Evolutionary conservation across 2,888 invertebrate species (phyloP).

Genomic region (Yponomeuta evonymella): DNA sequence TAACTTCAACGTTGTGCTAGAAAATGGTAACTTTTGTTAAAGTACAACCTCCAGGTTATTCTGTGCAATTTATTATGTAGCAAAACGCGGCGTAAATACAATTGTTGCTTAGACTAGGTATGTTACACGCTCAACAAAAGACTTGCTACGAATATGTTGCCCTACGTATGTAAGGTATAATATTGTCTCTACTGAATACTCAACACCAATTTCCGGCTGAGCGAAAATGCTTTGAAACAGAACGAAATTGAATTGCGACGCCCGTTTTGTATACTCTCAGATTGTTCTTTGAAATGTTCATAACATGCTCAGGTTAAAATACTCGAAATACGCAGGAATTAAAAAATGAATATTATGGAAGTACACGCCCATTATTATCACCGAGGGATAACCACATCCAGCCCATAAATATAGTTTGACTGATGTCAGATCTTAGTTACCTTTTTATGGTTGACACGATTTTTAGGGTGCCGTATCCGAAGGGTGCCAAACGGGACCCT

Average conservation of each 20-base stretch:
- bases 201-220: slow-evolving; percentile 8
- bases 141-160: neutral
- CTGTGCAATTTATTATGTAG: neutral
- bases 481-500: no score
- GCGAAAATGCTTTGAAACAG: slow-evolving; percentile 2
- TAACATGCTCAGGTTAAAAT: neutral
- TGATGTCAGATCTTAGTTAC: no score
- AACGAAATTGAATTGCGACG: slow-evolving; percentile 1
- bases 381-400: no score
- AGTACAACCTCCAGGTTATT: neutral
- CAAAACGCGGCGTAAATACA: neutral
- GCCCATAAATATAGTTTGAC: no score
- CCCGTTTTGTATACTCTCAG: neutral
- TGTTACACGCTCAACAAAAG: neutral
- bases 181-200: neutral
- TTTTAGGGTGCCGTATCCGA: no score
- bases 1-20: no score
- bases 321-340: no score
- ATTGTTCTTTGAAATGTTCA: slow-evolving; percentile 17
- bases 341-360: no score
- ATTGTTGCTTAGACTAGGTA: neutral
- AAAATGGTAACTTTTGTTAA: no score
- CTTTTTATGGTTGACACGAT: no score
- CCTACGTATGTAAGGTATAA: neutral
- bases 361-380: no score